These are phyloP conservation scores for Vidua macroura DNA, from an alignment of 2,113 vertebrate genomes.

Conservation along the genomic window DNA sequence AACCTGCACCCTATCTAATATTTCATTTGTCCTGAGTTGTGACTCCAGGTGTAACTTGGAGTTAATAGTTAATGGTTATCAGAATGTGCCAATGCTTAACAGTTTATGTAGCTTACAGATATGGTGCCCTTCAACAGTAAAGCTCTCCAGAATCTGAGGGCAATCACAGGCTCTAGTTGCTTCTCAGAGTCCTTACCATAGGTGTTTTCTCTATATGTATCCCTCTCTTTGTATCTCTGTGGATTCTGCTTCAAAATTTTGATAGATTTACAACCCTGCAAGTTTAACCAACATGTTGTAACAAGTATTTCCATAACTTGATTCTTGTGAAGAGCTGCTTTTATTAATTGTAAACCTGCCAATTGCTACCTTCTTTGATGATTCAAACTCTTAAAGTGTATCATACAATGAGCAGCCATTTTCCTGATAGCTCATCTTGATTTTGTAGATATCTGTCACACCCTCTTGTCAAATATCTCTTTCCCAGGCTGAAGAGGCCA, in stretches of 20 bases:
- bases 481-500: background rate
- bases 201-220: background rate
- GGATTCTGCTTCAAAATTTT: background rate
- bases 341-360: background rate
- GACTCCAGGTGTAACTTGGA: background rate
- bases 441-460: background rate
- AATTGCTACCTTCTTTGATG: background rate
- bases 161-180: background rate
- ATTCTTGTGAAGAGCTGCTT: background rate
- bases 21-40: background rate
- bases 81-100: background rate
- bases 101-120: background rate
- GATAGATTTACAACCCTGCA: background rate
- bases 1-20: background rate
- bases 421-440: background rate
- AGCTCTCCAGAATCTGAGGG: background rate
- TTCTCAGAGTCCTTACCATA: background rate
- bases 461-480: background rate
- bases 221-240: background rate
- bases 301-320: background rate
- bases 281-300: background rate
- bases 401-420: background rate
- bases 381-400: background rate
- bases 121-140: background rate
- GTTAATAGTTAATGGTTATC: background rate